These are phyloP conservation scores for Camptogramma bilineatum DNA, from an alignment of 2,888 invertebrate species.

Conservation along the genomic window DNA sequence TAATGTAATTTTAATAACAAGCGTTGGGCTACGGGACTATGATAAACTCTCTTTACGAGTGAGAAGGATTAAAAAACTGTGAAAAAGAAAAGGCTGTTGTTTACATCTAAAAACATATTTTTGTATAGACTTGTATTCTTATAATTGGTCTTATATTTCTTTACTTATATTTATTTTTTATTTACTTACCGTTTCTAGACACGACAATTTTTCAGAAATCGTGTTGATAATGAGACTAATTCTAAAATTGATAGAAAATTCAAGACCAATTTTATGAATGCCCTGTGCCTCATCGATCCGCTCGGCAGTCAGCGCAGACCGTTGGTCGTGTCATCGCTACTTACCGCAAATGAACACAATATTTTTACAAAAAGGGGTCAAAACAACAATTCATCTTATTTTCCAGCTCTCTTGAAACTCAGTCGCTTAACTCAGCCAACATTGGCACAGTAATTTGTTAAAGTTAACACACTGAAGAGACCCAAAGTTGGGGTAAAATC, in stretches of 20 bases:
- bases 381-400: conserved; percentile 74
- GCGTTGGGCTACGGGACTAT: conserved; percentile 13
- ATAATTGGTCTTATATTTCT: background rate
- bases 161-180: too few species aligned
- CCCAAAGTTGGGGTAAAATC: conserved; percentile 67
- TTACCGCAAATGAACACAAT: conserved; percentile 54
- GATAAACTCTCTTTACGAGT: conserved; percentile 6
- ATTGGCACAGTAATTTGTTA: conserved; percentile 79
- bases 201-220: too few species aligned
- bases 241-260: too few species aligned
- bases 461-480: conserved; percentile 74
- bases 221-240: too few species aligned
- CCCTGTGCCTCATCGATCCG: background rate
- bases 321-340: background rate
- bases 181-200: too few species aligned
- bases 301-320: too few species aligned
- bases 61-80: background rate
- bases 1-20: conserved; percentile 81
- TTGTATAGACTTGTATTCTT: background rate
- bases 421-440: conserved; percentile 71
- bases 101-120: background rate
- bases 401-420: conserved; percentile 59
- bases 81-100: background rate
- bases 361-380: conserved; percentile 70
- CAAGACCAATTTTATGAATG: too few species aligned